Conservation (phyloP, 2,113 vertebrate species). For the Ceyx melanurus region DNA sequence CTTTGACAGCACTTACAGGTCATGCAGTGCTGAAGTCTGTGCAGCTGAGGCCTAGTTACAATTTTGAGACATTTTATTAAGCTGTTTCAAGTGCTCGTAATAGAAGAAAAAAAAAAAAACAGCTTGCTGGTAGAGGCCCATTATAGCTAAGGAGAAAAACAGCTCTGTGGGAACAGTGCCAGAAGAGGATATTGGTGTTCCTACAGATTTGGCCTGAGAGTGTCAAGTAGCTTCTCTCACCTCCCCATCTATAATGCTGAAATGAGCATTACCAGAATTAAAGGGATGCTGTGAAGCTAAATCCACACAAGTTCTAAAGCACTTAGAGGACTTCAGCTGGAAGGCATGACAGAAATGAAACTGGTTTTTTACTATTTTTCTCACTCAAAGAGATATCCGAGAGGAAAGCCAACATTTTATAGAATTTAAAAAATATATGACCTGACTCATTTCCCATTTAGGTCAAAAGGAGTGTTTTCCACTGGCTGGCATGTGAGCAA, state of each 20-base stretch:
- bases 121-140: neutral
- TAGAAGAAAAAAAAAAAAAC: neutral
- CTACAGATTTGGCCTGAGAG: neutral
- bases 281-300: neutral
- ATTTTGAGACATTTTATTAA: neutral
- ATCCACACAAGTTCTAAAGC: neutral
- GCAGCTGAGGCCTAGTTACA: neutral
- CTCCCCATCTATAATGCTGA: neutral
- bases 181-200: neutral
- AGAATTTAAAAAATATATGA: neutral
- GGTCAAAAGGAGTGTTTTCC: neutral
- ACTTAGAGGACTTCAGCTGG: neutral
- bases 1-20: neutral
- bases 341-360: constrained; percentile 1
- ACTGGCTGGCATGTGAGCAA: neutral
- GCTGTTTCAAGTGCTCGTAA: neutral
- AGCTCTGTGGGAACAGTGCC: neutral
- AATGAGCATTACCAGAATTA: neutral
- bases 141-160: neutral
- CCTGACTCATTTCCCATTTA: neutral
- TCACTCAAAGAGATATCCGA: neutral
- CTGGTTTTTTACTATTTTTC: constrained; percentile 5
- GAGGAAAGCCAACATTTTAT: neutral
- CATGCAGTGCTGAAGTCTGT: neutral
- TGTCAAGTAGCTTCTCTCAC: neutral